Percentiles rank a stretch among this genome's conserved stretches.
Evolutionary conservation across 2,888 invertebrate species (phyloP).

Genomic region (Graphium colonna): DNA sequence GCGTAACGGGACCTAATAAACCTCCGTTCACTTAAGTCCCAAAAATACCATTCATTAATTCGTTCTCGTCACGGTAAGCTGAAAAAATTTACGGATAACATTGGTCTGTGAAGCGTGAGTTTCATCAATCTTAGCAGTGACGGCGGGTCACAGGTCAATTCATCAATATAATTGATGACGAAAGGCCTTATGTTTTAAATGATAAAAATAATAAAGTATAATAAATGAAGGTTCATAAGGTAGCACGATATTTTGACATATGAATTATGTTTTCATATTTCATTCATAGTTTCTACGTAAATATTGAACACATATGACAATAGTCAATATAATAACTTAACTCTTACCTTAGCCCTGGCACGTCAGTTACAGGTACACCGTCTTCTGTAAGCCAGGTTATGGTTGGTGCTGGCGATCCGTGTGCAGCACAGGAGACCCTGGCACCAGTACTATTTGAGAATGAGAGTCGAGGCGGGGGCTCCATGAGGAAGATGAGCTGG

Average conservation of each 20-base stretch:
- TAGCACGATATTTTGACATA: too few species aligned
- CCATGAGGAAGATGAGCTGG: constrained; percentile 83
- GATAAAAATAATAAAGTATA: too few species aligned
- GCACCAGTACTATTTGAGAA: constrained; percentile 91
- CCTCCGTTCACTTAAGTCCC: too few species aligned
- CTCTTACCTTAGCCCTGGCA: constrained; percentile 88
- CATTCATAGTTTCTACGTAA: too few species aligned
- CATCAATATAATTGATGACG: neutral
- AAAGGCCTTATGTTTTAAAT: neutral
- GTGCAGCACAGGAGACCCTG: constrained; percentile 86
- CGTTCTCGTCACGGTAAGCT: neutral
- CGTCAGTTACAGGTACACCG: constrained; percentile 84
- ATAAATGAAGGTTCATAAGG: too few species aligned
- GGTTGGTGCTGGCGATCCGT: constrained; percentile 86
- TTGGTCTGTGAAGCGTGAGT: neutral
- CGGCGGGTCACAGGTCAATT: constrained; percentile 1
- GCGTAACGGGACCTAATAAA: too few species aligned
- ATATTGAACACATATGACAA: too few species aligned
- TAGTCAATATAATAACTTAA: too few species aligned
- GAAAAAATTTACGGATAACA: neutral
- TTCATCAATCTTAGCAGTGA: constrained; percentile 13
- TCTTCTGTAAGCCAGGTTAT: constrained; percentile 88
- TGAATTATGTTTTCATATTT: too few species aligned
- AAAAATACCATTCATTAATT: neutral
- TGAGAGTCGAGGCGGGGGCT: constrained; percentile 87